Conservation (phyloP, 2,113 vertebrate species). For the Lamprotornis superbus region DNA sequence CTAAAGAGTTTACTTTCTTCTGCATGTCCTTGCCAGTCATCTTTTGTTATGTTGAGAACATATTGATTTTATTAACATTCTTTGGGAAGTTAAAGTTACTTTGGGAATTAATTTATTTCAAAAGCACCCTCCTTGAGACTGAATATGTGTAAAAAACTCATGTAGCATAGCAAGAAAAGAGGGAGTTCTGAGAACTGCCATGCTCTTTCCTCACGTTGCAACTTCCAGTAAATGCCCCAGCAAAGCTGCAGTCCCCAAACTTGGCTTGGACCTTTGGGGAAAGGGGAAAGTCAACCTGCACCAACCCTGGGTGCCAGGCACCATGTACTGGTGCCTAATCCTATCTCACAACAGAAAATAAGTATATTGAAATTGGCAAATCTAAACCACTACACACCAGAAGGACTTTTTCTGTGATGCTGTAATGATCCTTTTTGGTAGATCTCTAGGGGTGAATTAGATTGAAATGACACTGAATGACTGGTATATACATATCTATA, state of each 20-base stretch:
- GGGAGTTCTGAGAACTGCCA: background rate
- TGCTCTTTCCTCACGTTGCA: rapidly evolving
- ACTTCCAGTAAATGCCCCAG: background rate
- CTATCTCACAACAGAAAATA: too few relatives aligned
- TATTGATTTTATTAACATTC: background rate
- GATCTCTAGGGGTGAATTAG: background rate
- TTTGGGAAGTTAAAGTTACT: background rate
- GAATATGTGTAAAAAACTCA: background rate
- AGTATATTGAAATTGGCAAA: too few relatives aligned
- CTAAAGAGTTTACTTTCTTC: background rate
- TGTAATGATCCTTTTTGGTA: background rate
- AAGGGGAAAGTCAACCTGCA: background rate
- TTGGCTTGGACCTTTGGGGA: rapidly evolving
- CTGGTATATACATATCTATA: background rate
- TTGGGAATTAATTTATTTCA: background rate
- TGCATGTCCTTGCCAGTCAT: background rate
- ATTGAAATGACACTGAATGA: background rate
- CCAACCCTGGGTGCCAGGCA: background rate
- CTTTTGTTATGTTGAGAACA: background rate
- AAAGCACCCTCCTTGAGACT: background rate
- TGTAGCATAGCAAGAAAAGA: background rate
- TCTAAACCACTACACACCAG: background rate
- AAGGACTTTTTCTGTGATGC: background rate
- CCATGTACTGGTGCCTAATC: too few relatives aligned
- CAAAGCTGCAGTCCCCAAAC: background rate